Evolutionary conservation across 2,888 invertebrate genomes (phyloP).

Genomic region (Pseudococcus viburni): DNA sequence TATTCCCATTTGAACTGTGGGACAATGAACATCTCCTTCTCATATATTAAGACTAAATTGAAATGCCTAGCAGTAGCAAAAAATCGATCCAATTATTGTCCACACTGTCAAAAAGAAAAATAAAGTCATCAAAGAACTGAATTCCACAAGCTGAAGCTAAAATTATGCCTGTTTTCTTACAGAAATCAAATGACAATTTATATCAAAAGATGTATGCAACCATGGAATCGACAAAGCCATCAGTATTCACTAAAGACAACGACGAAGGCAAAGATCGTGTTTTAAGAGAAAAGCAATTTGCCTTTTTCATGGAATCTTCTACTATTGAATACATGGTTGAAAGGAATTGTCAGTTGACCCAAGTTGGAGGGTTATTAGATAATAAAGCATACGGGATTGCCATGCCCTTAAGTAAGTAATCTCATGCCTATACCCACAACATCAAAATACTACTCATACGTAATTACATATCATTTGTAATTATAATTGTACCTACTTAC

Average conservation of each 20-base stretch:
- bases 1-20: too few relatives aligned
- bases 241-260: constrained; percentile 87
- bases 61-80: too few relatives aligned
- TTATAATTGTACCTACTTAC: too few relatives aligned
- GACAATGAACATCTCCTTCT: too few relatives aligned
- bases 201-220: constrained; percentile 94
- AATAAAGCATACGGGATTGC: constrained; percentile 95
- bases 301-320: constrained; percentile 97
- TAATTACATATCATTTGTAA: too few relatives aligned
- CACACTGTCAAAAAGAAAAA: too few relatives aligned
- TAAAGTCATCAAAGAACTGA: too few relatives aligned
- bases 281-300: constrained; percentile 85
- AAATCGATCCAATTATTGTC: too few relatives aligned
- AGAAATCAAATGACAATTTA: constrained; percentile 80
- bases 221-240: constrained; percentile 88
- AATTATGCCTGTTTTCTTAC: background rate
- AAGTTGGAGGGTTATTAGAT: constrained; percentile 86
- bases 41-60: too few relatives aligned
- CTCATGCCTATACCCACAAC: background rate
- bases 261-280: constrained; percentile 91
- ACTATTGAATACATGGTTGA: constrained; percentile 93
- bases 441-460: too few relatives aligned
- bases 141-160: too few relatives aligned
- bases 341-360: constrained; percentile 86
- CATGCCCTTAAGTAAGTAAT: constrained; percentile 85